These are phyloP conservation scores for Aptenodytes patagonicus DNA, from an alignment of 2,113 vertebrate genomes.

Conservation along the genomic window DNA sequence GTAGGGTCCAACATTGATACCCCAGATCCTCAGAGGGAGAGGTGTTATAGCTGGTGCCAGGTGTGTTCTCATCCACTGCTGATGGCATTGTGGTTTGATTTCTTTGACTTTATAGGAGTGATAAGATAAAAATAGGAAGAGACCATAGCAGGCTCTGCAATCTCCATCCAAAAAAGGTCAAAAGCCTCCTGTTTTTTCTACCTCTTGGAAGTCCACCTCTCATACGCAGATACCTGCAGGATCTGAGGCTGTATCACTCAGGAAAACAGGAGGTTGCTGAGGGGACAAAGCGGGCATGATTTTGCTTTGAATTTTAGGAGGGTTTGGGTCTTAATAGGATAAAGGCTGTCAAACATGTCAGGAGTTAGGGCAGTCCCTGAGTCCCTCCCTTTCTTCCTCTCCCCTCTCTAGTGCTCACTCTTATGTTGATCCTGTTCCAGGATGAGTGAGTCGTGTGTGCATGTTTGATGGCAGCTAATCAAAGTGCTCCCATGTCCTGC, in stretches of 20 bases:
- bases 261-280: neutral
- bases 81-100: neutral
- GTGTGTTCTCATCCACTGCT: neutral
- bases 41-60: neutral
- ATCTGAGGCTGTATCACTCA: neutral
- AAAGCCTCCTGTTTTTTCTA: neutral
- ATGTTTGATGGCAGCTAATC: neutral
- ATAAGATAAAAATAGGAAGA: neutral
- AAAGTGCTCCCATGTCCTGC: neutral
- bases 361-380: neutral
- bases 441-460: neutral
- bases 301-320: neutral
- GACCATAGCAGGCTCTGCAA: neutral
- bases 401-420: neutral
- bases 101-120: neutral
- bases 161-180: neutral
- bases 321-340: neutral
- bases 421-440: neutral
- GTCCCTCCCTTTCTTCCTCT: neutral
- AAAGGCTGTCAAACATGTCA: neutral
- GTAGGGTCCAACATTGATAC: neutral
- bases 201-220: neutral
- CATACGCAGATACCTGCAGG: neutral
- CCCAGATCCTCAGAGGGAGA: neutral
- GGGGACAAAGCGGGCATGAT: neutral